Evolutionary conservation across 2,888 invertebrate species (phyloP).

Genomic region (Loripinus fragilis): DNA sequence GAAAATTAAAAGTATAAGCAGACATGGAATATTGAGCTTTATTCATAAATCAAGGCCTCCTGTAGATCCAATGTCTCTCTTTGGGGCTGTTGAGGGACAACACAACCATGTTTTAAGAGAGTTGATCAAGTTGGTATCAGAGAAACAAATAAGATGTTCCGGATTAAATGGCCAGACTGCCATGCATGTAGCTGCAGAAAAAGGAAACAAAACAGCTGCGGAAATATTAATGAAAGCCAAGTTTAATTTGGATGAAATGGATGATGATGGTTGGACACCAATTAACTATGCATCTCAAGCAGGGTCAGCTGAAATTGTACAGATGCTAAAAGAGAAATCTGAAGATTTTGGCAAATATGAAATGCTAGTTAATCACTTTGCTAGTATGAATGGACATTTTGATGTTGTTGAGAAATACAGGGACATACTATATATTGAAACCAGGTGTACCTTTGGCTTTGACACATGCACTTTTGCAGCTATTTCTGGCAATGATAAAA

Average conservation of each 20-base stretch:
- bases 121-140: background rate
- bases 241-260: background rate
- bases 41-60: background rate
- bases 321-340: background rate
- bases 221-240: background rate
- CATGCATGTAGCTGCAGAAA: slow-evolving; percentile 9
- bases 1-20: background rate
- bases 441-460: background rate
- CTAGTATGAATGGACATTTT: background rate
- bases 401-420: slow-evolving; percentile 2
- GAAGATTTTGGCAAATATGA: background rate
- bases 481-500: background rate
- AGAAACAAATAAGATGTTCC: background rate
- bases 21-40: slow-evolving; percentile 3
- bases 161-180: slow-evolving; percentile 4
- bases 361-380: background rate
- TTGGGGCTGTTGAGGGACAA: slow-evolving; percentile 1
- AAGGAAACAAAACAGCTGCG: background rate
- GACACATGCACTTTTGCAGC: background rate
- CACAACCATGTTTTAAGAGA: background rate
- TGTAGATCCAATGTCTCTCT: slow-evolving; percentile 7
- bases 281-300: slow-evolving; percentile 4
- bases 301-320: background rate
- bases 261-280: background rate
- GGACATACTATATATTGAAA: background rate